Evolutionary conservation across 2,113 vertebrate genomes (phyloP).

Genomic region (Pristiophorus japonicus): DNA sequence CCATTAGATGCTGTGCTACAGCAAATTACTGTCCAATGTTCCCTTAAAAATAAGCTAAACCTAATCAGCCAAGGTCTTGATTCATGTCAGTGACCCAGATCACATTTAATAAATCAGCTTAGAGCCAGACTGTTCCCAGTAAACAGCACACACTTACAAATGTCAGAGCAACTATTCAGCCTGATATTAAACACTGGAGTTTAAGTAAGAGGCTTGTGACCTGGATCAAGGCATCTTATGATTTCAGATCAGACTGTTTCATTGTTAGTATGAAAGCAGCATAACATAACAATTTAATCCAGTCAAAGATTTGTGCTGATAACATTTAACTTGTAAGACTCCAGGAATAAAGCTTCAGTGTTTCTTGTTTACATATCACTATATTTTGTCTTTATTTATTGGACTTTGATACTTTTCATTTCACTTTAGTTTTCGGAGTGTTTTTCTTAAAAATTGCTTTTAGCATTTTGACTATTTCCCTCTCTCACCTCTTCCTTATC

Average conservation of each 20-base stretch:
- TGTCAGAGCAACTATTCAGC: neutral
- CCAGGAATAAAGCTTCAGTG: neutral
- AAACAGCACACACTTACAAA: neutral
- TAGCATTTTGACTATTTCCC: neutral
- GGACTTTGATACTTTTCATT: neutral
- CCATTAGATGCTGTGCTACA: neutral
- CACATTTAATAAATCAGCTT: neutral
- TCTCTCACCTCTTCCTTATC: neutral
- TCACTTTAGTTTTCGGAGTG: neutral
- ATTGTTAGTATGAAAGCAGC: constrained; percentile 1
- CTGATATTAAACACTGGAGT: neutral
- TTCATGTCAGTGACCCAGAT: neutral
- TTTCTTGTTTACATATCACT: neutral
- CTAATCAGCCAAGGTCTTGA: neutral
- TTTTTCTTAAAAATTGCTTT: neutral
- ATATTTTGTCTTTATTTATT: neutral
- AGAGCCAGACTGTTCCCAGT: neutral
- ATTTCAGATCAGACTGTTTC: constrained; percentile 38
- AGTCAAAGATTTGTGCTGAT: neutral
- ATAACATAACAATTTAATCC: constrained; percentile 24
- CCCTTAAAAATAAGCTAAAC: neutral
- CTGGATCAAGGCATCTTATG: constrained; percentile 42
- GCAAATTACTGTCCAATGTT: neutral
- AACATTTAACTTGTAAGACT: neutral
- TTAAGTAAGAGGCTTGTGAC: constrained; percentile 33